Base-by-base conservation (phyloP, 2,888 invertebrate species). In the Microctonus aethiopoides region DNA sequence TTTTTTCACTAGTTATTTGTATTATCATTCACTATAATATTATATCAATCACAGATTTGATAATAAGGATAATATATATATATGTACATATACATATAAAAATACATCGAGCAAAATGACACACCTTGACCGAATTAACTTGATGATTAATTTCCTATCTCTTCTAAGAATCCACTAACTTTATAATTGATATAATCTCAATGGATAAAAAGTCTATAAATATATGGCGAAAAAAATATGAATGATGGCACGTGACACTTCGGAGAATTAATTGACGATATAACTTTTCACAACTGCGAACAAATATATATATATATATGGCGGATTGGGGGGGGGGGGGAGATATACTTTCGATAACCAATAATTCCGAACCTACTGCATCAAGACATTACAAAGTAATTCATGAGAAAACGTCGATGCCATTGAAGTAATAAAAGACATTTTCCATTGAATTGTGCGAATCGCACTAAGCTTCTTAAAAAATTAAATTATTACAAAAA, bases 341-440 rank as follows among this genome's bases (percentile, higher is more conserved):
- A 29, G 3, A 41, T 59, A 41, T 2, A 22, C 29, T 52, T 61
- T 67, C 54, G 61, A 67, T 67, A 34, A 61, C 54, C 61, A 22
- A 61, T 67, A 61, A 67, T 52, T 61, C 59, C 26, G 39, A 39
- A 61, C 67, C 61, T 60, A 51, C 39, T 67, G 67, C 61, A 36
- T 67, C 7, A 36, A 52, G 32, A 52, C 20, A 52, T 36, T 61
- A 54, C 39, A 26, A 61, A 61, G 51, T 29, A 32, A 62, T 62
- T 51, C 22, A 54, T 51, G 20, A 51, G 41, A 26, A n/a, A 29
- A 36, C 46, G 16, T 46, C 46, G 6, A 16, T 6, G 16, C 16
- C 46, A 46, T 9, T n/a, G 29, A 51, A 41, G 20, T 4, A 6
- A 29, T 32, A 57, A 57, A 32, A 46, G 16, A 6, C 39, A 9